phyloP scores from a whole-genome alignment of 2,113 vertebrate genomes.

The Phalacrocorax pelagicus region DNA sequence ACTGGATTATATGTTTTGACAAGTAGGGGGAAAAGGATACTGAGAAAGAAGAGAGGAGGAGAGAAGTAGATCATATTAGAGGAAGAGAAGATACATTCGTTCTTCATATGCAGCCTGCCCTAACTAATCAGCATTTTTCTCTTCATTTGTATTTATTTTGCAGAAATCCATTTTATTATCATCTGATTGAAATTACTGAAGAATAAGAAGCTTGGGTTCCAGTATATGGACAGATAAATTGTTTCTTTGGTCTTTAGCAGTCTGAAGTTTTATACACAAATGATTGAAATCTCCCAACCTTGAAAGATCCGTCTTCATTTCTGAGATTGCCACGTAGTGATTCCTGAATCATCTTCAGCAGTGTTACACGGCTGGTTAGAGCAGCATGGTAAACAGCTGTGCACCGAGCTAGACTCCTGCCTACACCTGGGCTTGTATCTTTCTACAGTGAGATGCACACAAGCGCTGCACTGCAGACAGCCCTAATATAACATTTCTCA shows the following conservation, averaged over 20 bases:
- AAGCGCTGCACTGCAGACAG: not conserved
- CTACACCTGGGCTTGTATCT: not conserved
- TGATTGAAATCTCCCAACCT: not conserved
- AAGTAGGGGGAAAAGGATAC: not conserved
- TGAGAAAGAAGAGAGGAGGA: not conserved
- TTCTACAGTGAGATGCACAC: accelerated
- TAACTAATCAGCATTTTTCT: not conserved
- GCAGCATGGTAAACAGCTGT: not conserved
- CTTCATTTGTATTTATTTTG: not conserved
- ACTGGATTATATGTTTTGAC: not conserved
- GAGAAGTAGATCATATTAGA: not conserved
- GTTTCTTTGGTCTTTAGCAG: not conserved
- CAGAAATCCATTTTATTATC: not conserved
- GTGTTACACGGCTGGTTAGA: not conserved
- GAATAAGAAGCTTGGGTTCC: not conserved
- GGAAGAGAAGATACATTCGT: not conserved
- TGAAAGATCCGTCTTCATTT: not conserved
- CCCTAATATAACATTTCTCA: not conserved
- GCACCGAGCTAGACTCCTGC: not conserved
- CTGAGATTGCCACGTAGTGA: not conserved
- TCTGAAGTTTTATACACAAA: not conserved
- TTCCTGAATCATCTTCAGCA: not conserved
- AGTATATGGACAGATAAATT: not conserved
- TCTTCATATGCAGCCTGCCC: not conserved
- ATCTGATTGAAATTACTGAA: not conserved